Conservation (phyloP, 2,113 vertebrate species). For the Lathamus discolor region DNA sequence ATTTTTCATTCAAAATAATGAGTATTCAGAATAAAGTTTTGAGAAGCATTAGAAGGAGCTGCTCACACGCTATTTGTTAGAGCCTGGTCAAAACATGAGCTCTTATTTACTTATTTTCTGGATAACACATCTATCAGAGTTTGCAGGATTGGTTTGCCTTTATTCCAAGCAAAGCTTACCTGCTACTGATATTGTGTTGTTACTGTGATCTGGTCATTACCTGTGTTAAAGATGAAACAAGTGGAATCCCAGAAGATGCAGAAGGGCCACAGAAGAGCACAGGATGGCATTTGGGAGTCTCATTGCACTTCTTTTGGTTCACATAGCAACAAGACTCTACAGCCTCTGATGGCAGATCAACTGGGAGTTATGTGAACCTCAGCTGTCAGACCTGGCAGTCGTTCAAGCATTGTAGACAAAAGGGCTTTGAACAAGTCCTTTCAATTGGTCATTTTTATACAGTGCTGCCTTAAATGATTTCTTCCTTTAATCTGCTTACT, state of each 20-base stretch:
- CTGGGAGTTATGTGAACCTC: slow-evolving; percentile 63
- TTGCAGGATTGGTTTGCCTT: background rate
- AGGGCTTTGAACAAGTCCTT: slow-evolving; percentile 8
- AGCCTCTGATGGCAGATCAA: slow-evolving; percentile 52
- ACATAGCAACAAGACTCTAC: slow-evolving; percentile 68
- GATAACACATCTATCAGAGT: background rate
- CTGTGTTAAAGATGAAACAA: background rate
- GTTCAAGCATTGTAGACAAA: slow-evolving; percentile 52
- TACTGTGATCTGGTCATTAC: background rate
- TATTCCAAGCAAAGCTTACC: background rate
- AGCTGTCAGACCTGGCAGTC: slow-evolving; percentile 67
- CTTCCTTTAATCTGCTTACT: background rate
- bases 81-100: background rate
- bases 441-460: slow-evolving; percentile 24
- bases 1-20: slow-evolving; percentile 7
- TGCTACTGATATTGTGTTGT: background rate
- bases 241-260: background rate
- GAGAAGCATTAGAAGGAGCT: background rate
- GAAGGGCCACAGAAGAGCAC: background rate
- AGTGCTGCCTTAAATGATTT: background rate
- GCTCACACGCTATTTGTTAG: background rate
- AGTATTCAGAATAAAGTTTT: background rate
- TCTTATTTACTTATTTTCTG: background rate
- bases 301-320: slow-evolving; percentile 58
- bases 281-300: background rate